phyloP scores from a whole-genome alignment of 1,140 invertebrate genomes.

The Eueides isabella region DNA sequence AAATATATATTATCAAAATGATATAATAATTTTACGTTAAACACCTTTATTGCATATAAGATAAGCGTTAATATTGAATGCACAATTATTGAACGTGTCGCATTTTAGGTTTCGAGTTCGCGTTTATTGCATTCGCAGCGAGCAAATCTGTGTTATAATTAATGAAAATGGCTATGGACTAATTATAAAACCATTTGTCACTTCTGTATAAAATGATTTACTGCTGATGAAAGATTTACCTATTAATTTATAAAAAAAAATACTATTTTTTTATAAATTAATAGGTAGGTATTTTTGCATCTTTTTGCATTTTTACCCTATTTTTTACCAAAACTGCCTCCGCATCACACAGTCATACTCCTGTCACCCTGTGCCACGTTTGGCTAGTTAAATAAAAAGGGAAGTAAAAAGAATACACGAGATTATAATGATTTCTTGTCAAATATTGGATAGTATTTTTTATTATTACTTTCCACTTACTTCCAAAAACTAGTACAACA shows the following conservation, averaged over 20 bases:
- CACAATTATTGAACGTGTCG: not conserved
- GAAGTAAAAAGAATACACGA: too few species aligned
- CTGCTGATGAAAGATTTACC: not conserved
- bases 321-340: too few species aligned
- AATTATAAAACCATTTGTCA: constrained; percentile 24
- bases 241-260: not conserved
- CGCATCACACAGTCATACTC: too few species aligned
- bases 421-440: too few species aligned
- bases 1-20: not conserved
- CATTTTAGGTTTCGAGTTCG: constrained; percentile 3
- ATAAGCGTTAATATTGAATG: not conserved
- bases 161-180: constrained; percentile 20
- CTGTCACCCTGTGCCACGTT: too few species aligned
- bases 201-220: constrained; percentile 12
- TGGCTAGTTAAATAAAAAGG: too few species aligned
- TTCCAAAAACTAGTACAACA: too few species aligned
- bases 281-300: too few species aligned
- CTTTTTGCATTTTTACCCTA: too few species aligned
- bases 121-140: constrained; percentile 11
- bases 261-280: not conserved
- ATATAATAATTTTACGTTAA: not conserved
- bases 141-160: constrained; percentile 22
- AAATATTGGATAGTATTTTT: too few species aligned
- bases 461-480: too few species aligned
- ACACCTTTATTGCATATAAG: not conserved